Evolutionary conservation across 1,140 invertebrate species (phyloP).

Genomic region (Nixonia krombeini): DNA sequence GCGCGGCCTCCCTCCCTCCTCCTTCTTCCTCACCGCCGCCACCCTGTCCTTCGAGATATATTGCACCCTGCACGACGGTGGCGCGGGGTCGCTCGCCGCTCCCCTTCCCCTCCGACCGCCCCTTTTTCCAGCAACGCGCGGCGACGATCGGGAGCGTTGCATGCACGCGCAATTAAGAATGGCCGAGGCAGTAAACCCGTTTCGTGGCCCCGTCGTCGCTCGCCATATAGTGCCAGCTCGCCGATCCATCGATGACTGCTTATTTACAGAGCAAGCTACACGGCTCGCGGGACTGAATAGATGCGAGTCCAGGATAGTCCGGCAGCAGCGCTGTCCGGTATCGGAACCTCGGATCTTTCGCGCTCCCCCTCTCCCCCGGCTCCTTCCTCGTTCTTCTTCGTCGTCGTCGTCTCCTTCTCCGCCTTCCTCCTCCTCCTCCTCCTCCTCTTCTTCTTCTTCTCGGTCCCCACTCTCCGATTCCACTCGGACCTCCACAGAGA

Average conservation of each 20-base stretch:
- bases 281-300: slow-evolving; percentile 31
- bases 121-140: background rate
- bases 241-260: slow-evolving; percentile 43
- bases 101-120: background rate
- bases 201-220: slow-evolving; percentile 5
- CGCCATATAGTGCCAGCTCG: slow-evolving; percentile 25
- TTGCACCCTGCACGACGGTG: slow-evolving; percentile 54
- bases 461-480: slow-evolving; percentile 16
- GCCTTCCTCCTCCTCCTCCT: too few relatives aligned
- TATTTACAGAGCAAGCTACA: slow-evolving; percentile 38
- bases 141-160: slow-evolving; percentile 44
- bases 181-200: slow-evolving; percentile 31
- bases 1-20: slow-evolving; percentile 60
- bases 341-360: slow-evolving; percentile 36
- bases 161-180: slow-evolving; percentile 67
- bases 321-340: slow-evolving; percentile 29
- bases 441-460: too few relatives aligned
- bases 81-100: slow-evolving; percentile 24
- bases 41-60: slow-evolving; percentile 56
- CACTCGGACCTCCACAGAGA: slow-evolving; percentile 44
- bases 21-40: slow-evolving; percentile 26
- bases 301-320: slow-evolving; percentile 30
- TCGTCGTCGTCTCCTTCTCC: slow-evolving; percentile 3
- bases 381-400: slow-evolving; percentile 10
- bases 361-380: slow-evolving; percentile 26